A percentile compares a stretch with the other conserved stretches of the same genome.
Conservation (phyloP, 2,888 invertebrate genomes). For the Sesia apiformis region DNA sequence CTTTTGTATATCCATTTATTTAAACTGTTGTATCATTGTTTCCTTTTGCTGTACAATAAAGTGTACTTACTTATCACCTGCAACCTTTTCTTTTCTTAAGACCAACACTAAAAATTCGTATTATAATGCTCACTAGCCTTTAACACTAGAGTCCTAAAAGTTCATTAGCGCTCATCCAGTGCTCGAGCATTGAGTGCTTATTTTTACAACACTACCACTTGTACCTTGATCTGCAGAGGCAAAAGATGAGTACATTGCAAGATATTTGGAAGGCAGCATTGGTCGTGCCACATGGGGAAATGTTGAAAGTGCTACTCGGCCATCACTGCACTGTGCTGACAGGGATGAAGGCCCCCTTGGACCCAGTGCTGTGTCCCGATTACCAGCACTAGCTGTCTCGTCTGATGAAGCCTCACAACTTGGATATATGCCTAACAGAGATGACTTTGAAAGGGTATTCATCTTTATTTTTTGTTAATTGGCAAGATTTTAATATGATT, state of each 20-base stretch:
- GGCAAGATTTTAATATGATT: not conserved
- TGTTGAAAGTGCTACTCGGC: constrained; percentile 79
- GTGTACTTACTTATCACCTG: too few species aligned
- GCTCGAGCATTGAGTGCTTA: too few species aligned
- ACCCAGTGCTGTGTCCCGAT: constrained; percentile 78
- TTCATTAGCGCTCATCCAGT: too few species aligned
- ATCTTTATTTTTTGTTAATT: too few species aligned
- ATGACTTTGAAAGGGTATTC: constrained; percentile 93
- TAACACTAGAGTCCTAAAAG: too few species aligned
- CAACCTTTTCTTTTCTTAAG: too few species aligned
- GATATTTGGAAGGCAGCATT: constrained; percentile 92
- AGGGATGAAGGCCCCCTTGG: constrained; percentile 86
- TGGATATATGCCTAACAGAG: constrained; percentile 95
- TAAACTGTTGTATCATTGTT: too few species aligned
- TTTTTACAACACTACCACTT: too few species aligned
- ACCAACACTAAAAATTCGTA: not conserved
- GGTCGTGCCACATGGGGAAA: constrained; percentile 91
- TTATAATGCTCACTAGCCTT: too few species aligned
- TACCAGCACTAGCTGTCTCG: constrained; percentile 87
- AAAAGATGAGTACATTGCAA: constrained; percentile 91
- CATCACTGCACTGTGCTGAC: constrained; percentile 83
- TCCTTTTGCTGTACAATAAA: too few species aligned
- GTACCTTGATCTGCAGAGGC: constrained; percentile 76
- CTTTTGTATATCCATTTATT: too few species aligned
- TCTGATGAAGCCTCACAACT: constrained; percentile 90